Conservation (phyloP, 1,140 invertebrate species). For the Himalopsyche phryganea region DNA sequence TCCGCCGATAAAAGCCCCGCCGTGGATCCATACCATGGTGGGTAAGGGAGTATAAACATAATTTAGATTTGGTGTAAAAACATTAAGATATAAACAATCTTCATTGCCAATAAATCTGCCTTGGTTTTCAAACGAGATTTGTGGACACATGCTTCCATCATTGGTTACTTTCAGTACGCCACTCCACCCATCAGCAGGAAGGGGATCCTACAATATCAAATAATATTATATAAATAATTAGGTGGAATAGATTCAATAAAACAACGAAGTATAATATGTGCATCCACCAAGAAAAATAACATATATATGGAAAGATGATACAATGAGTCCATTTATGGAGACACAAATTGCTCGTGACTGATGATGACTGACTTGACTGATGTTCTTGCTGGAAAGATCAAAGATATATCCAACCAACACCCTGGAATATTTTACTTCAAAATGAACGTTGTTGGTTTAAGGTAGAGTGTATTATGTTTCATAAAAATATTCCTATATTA, state of each 20-base stretch:
- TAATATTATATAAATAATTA: too few relatives aligned
- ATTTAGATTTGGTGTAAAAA: conserved; percentile 43
- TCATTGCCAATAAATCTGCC: conserved; percentile 42
- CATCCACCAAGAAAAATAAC: too few relatives aligned
- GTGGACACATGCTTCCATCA: conserved; percentile 45
- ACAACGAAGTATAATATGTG: too few relatives aligned
- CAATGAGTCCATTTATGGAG: conserved; percentile 82
- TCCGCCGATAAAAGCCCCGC: conserved; percentile 56
- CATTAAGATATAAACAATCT: conserved; percentile 56
- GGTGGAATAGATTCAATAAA: too few relatives aligned
- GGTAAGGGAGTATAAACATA: conserved; percentile 27
- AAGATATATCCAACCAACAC: conserved; percentile 52
- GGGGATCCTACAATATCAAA: conserved; percentile 48
- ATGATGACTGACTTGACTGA: too few relatives aligned
- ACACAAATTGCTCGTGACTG: conserved; percentile 70
- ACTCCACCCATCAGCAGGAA: conserved; percentile 53
- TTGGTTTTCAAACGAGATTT: conserved; percentile 36
- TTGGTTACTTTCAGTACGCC: conserved; percentile 52
- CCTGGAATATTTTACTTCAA: conserved; percentile 70
- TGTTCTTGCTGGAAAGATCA: conserved; percentile 65
- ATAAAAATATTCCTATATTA: too few relatives aligned
- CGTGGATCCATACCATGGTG: conserved; percentile 58
- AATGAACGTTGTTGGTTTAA: conserved; percentile 70
- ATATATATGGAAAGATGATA: too few relatives aligned
- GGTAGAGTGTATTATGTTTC: conserved; percentile 51